phyloP scores from a whole-genome alignment of 2,888 invertebrate genomes.

The Epirrhoe alternata region DNA sequence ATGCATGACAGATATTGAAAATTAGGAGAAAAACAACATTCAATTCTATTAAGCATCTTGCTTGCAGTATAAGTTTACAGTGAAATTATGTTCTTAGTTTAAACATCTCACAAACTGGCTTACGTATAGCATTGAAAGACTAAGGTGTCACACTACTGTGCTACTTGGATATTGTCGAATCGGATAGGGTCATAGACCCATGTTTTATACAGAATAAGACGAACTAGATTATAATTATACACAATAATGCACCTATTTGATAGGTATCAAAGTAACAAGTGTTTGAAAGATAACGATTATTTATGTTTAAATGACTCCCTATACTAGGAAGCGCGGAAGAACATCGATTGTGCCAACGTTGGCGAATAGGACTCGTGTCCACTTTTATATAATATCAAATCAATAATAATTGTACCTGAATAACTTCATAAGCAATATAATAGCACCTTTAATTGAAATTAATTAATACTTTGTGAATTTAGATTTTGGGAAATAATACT shows the following conservation, averaged over 20 bases:
- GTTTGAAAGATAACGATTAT: slow-evolving; percentile 46
- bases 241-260: slow-evolving; percentile 30
- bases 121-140: slow-evolving; percentile 33
- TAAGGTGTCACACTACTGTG: slow-evolving; percentile 24
- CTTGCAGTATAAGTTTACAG: not conserved
- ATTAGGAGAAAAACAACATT: not conserved
- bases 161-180: slow-evolving; percentile 30
- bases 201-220: slow-evolving; percentile 17
- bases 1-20: too few species aligned
- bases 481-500: slow-evolving; percentile 82
- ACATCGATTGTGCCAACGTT: slow-evolving; percentile 69
- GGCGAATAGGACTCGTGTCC: slow-evolving; percentile 37
- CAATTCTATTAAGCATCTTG: not conserved
- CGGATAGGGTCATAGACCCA: slow-evolving; percentile 19
- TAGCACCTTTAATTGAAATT: slow-evolving; percentile 72
- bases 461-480: slow-evolving; percentile 82
- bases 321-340: slow-evolving; percentile 74
- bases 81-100: not conserved
- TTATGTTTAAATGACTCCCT: slow-evolving; percentile 64
- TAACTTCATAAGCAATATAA: slow-evolving; percentile 50
- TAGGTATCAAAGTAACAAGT: slow-evolving; percentile 52
- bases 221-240: slow-evolving; percentile 20
- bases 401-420: slow-evolving; percentile 61
- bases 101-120: slow-evolving; percentile 29
- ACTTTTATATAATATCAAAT: slow-evolving; percentile 38